These are phyloP conservation scores for Eubasilissa regina DNA, from an alignment of 1,140 invertebrate species.

Conservation along the genomic window DNA sequence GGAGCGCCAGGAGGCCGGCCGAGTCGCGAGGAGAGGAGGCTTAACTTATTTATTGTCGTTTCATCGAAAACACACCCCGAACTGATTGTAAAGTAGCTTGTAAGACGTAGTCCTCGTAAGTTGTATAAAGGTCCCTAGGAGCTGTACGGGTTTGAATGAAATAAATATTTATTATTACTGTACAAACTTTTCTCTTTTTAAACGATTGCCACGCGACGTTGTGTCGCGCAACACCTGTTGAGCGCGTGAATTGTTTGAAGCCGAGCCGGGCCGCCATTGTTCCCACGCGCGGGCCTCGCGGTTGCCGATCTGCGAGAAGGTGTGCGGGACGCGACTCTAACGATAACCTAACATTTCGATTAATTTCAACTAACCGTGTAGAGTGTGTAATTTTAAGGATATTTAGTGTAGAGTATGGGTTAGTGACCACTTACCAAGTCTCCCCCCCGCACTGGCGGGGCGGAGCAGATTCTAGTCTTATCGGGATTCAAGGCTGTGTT, in stretches of 20 bases:
- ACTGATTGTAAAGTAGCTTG: constrained; percentile 44
- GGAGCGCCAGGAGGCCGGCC: neutral
- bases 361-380: constrained; percentile 1
- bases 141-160: constrained; percentile 47
- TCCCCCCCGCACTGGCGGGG: neutral
- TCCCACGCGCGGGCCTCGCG: neutral
- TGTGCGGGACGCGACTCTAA: too few relatives aligned
- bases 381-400: neutral
- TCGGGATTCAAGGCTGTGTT: constrained; percentile 59
- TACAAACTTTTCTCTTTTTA: constrained; percentile 34
- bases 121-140: constrained; percentile 37
- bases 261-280: too few relatives aligned
- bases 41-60: constrained; percentile 34
- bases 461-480: constrained; percentile 55
- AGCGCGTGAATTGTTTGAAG: neutral
- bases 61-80: constrained; percentile 28
- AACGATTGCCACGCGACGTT: neutral
- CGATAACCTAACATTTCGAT: too few relatives aligned
- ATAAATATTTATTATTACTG: constrained; percentile 23
- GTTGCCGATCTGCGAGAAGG: neutral
- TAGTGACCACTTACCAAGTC: constrained; percentile 42
- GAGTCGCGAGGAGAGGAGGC: neutral
- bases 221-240: neutral
- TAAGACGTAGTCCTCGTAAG: constrained; percentile 35
- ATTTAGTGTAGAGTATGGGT: neutral